phyloP scores from a whole-genome alignment of 2,797 vertebrate species.

The Anguilla pacifica region DNA sequence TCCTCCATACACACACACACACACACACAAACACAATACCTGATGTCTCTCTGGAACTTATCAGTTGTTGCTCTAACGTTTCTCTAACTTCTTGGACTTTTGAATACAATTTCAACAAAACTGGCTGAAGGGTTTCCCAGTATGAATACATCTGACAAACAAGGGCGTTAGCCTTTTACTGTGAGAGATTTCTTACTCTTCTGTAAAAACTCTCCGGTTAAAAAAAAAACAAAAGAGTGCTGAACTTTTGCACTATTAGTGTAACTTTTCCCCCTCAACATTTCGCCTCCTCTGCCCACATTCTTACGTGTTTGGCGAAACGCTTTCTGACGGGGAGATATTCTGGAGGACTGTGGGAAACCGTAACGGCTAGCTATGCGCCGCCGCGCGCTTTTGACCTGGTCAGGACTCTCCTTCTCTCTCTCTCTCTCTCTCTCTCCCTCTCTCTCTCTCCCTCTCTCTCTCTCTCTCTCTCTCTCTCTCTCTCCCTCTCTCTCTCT shows the following conservation, averaged over 20 bases:
- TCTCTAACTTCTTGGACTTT: neutral
- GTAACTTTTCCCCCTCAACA: neutral
- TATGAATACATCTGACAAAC: neutral
- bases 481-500: too few relatives aligned
- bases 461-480: too few relatives aligned
- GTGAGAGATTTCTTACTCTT: too few relatives aligned
- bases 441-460: too few relatives aligned
- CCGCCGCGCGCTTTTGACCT: slow-evolving; percentile 61
- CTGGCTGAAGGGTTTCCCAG: neutral
- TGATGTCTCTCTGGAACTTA: neutral
- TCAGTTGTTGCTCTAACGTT: neutral
- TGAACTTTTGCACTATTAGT: too few relatives aligned
- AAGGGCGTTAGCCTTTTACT: neutral
- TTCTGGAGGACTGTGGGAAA: slow-evolving; percentile 50
- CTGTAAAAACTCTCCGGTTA: neutral
- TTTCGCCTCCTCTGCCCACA: neutral
- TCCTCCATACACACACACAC: too few relatives aligned
- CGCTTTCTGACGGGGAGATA: slow-evolving; percentile 53
- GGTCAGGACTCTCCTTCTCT: slow-evolving; percentile 48
- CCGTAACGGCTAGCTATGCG: slow-evolving; percentile 40
- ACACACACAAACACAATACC: neutral
- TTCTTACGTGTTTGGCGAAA: neutral
- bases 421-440: too few relatives aligned
- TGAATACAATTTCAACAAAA: neutral
- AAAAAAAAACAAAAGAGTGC: neutral